A percentile compares a stretch with the other conserved stretches of the same genome.
Conservation (phyloP, 2,888 invertebrate genomes). For the Cataglyphis albicans region DNA sequence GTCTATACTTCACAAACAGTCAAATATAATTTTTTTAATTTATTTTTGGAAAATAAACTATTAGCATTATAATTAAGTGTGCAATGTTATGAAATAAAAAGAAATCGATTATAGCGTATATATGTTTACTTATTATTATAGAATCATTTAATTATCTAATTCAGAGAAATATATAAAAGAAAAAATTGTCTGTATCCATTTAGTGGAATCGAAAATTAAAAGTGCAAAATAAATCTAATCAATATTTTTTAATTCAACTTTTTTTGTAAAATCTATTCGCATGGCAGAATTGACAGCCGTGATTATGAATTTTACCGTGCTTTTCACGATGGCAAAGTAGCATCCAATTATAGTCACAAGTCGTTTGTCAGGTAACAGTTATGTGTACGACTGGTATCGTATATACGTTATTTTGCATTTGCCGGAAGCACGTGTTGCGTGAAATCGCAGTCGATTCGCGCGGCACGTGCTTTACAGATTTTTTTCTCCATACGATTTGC, state of each 20-base stretch:
- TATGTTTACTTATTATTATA: neutral
- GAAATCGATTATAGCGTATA: neutral
- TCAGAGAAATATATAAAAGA: neutral
- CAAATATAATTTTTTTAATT: neutral
- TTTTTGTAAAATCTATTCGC: neutral
- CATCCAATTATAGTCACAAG: neutral
- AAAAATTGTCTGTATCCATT: no score
- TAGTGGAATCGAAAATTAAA: neutral
- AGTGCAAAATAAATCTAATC: neutral
- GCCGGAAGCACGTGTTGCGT: constrained; percentile 20
- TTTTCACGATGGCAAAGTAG: neutral
- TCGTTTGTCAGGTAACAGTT: constrained; percentile 24
- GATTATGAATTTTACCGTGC: neutral
- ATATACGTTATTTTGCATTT: constrained; percentile 29
- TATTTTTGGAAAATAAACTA: neutral
- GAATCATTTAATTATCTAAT: neutral
- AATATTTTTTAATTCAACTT: neutral
- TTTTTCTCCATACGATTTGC: constrained; percentile 1
- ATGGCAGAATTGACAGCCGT: neutral
- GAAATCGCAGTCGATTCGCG: neutral
- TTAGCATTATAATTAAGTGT: neutral
- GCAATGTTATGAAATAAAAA: neutral
- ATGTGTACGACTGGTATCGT: constrained; percentile 37
- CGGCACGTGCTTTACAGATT: neutral
- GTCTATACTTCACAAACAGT: neutral